Percentiles rank a stretch among this genome's conserved stretches.
These are phyloP conservation scores for Lasioglossum vierecki DNA, from an alignment of 2,888 invertebrate genomes.

Conservation along the genomic window DNA sequence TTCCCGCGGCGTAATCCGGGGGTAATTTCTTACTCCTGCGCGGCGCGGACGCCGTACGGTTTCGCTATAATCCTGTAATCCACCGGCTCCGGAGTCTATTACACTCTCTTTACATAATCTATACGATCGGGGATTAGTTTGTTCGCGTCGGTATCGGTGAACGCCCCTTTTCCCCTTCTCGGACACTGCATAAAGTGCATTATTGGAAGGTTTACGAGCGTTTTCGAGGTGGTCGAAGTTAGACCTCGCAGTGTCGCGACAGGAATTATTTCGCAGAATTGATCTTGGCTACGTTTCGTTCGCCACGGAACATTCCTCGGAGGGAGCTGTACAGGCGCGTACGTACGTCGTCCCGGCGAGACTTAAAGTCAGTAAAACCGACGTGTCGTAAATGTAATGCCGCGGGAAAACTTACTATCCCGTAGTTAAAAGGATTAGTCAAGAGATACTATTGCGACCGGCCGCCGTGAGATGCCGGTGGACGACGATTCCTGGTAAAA, in stretches of 20 bases:
- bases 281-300: slow-evolving; percentile 31
- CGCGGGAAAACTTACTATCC: slow-evolving; percentile 40
- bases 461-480: not conserved
- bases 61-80: slow-evolving; percentile 56
- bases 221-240: slow-evolving; percentile 1
- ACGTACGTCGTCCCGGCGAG: slow-evolving; percentile 12
- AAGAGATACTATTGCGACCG: slow-evolving; percentile 48
- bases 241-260: slow-evolving; percentile 5
- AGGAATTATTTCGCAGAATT: slow-evolving; percentile 54
- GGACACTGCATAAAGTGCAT: slow-evolving; percentile 6
- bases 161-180: not conserved
- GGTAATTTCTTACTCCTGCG: slow-evolving; percentile 47
- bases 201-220: slow-evolving; percentile 34
- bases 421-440: slow-evolving; percentile 70
- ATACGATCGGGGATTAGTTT: slow-evolving; percentile 41
- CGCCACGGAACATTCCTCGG: not conserved
- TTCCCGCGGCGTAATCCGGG: slow-evolving; percentile 51
- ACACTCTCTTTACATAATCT: slow-evolving; percentile 57
- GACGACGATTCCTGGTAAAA: slow-evolving; percentile 63
- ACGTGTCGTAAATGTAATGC: slow-evolving; percentile 62
- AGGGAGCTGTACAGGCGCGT: not conserved
- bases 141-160: slow-evolving; percentile 1
- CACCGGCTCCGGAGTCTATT: slow-evolving; percentile 43
- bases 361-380: slow-evolving; percentile 54
- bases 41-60: slow-evolving; percentile 37